Evolutionary conservation across 2,797 vertebrate species (phyloP), one percentile per base, ranked within the genome.

Genomic region (Rhyacichthys aspro): DNA sequence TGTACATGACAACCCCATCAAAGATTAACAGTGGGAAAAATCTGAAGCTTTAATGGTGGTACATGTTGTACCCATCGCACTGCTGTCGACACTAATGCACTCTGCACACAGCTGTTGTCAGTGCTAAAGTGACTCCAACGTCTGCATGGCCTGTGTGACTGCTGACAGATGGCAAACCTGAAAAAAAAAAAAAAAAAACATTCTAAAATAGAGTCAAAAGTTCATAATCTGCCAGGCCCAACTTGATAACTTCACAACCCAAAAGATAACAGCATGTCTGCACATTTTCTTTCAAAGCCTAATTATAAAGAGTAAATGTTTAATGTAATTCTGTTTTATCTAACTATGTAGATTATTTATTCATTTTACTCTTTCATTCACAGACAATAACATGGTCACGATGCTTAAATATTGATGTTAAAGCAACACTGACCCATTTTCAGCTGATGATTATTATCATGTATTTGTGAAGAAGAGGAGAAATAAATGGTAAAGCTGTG

Each of bases 21-120:
- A 81, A 78, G 64, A 74, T 84, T 84, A 72, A 84, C 32, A 42
- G 59, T 57, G 43, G 62, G 43, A 12, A 53, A 79, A 68, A 59
- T 45, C 55, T 11, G 63, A 68, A 37, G 46, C 70, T 58, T 73
- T 84, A 81, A 79, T 72, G 78, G 72, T 72, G 65, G 63, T 49
- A 68, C 28, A 8, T 23, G 9, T 49, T 55, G 64, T 56, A 34
- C 58, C 63, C 33, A 5, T 41, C 16, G 59, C 57, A 42, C 60
- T 57, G 67, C 76, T 71, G 60, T 66, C 70, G 61, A 50, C 59
- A 38, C 59, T 65, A 62, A 74, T 67, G 66, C 55, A n/a, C 38
- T 33, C 48, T 36, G 43, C 44, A 55, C 52, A 39, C 62, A 8
- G 34, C 34, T 36, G 34, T 10, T 8, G 34, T 36, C 34, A 10